Conservation (phyloP, 2,113 vertebrate species). For the Ascaphus truei region DNA sequence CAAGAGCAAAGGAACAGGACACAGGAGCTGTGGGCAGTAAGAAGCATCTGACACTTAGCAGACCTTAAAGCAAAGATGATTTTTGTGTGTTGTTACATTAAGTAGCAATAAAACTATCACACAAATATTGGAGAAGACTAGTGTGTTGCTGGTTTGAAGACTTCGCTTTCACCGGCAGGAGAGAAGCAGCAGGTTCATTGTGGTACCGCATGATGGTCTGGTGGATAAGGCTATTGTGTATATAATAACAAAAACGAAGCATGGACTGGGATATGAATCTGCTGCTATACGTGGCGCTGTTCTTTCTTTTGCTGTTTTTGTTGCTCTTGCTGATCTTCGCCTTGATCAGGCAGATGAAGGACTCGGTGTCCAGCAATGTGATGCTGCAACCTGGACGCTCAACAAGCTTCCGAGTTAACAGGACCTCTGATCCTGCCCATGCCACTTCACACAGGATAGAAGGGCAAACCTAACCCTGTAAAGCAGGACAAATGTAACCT, state of each 20-base stretch:
- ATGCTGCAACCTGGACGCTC: conserved; percentile 53
- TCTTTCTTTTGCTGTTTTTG: conserved; percentile 71
- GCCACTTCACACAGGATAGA: not conserved
- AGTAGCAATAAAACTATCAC: too few species aligned
- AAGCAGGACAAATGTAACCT: too few species aligned
- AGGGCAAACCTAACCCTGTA: not conserved
- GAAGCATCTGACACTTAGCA: too few species aligned
- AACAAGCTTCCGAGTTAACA: conserved; percentile 3
- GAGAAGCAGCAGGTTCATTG: too few species aligned
- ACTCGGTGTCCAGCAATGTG: conserved; percentile 67
- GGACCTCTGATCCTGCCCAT: not conserved
- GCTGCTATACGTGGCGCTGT: conserved; percentile 77
- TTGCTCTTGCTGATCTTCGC: conserved; percentile 79
- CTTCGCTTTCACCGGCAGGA: too few species aligned
- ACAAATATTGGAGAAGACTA: too few species aligned
- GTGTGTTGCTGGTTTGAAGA: too few species aligned
- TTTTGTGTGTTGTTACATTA: too few species aligned
- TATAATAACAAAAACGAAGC: not conserved
- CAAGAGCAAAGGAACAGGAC: too few species aligned
- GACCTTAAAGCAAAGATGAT: too few species aligned
- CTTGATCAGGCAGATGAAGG: conserved; percentile 80
- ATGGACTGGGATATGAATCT: conserved; percentile 84
- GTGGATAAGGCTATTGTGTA: not conserved
- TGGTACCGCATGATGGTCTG: too few species aligned
- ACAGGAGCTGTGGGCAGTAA: too few species aligned